phyloP scores from a whole-genome alignment of 2,888 invertebrate genomes.

The Philhelius pedissequus region DNA sequence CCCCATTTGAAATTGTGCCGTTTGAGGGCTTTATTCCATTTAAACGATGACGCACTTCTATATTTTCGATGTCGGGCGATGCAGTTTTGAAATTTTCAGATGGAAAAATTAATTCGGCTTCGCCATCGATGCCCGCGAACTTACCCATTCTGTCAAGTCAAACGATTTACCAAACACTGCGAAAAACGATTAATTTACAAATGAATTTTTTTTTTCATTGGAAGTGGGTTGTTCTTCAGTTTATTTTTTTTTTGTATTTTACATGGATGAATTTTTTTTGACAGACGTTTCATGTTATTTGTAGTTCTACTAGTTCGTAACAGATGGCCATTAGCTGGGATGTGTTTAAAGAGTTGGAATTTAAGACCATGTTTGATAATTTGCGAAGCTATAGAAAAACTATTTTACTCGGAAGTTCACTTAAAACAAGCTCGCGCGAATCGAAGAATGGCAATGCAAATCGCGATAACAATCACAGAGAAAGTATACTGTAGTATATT shows the following conservation, averaged over 20 bases:
- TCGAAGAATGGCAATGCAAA: no score
- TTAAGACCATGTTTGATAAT: no score
- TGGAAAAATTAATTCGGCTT: slow-evolving; percentile 55
- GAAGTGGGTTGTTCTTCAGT: not conserved
- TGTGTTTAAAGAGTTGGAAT: not conserved
- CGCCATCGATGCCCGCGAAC: slow-evolving; percentile 66
- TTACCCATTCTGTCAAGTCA: slow-evolving; percentile 71
- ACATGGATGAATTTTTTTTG: slow-evolving; percentile 6
- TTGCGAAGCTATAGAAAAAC: no score
- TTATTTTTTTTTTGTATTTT: not conserved
- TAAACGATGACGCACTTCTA: slow-evolving; percentile 49
- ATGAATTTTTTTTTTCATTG: slow-evolving; percentile 42
- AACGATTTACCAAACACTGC: slow-evolving; percentile 63
- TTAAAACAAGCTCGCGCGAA: no score
- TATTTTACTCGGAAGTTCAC: no score
- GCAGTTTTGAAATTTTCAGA: slow-evolving; percentile 32
- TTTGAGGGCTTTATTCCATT: slow-evolving; percentile 51
- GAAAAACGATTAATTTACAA: slow-evolving; percentile 39
- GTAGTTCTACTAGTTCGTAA: not conserved
- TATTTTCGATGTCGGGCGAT: slow-evolving; percentile 36
- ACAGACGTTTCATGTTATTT: not conserved
- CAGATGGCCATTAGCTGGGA: slow-evolving; percentile 3
- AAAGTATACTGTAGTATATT: no score
- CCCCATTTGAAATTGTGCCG: slow-evolving; percentile 42
- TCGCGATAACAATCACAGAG: no score